phyloP scores from a whole-genome alignment of 35 echinoderm and acorn worm species.

The Heliocidaris tuberculata region DNA sequence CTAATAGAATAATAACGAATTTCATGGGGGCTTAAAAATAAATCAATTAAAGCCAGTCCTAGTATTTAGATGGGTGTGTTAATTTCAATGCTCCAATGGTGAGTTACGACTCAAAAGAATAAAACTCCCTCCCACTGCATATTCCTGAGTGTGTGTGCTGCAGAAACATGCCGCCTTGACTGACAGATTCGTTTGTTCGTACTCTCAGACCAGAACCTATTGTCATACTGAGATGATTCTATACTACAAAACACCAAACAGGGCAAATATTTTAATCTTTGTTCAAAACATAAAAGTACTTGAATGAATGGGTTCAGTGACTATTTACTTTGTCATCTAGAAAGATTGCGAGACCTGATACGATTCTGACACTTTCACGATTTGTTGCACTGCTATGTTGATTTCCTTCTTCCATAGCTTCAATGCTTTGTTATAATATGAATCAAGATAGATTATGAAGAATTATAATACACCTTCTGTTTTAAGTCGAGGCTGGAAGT shows the following conservation, averaged over 20 bases:
- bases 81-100: neutral
- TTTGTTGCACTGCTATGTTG: neutral
- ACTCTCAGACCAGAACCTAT: neutral
- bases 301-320: neutral
- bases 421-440: neutral
- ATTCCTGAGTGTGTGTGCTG: neutral
- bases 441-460: neutral
- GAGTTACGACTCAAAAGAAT: neutral
- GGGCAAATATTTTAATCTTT: neutral
- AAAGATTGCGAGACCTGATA: neutral
- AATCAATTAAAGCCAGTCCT: too few relatives aligned
- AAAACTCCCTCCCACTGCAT: neutral
- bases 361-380: neutral
- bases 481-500: neutral
- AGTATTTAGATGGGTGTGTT: too few relatives aligned
- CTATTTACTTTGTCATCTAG: neutral
- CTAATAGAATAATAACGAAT: neutral
- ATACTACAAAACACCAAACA: neutral
- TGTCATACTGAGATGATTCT: neutral
- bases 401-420: neutral
- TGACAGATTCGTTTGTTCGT: neutral
- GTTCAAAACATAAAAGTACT: neutral
- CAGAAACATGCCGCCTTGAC: neutral
- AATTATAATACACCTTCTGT: neutral
- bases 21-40: neutral